phyloP scores from a whole-genome alignment of 2,888 invertebrate species.

The Acronicta psi region DNA sequence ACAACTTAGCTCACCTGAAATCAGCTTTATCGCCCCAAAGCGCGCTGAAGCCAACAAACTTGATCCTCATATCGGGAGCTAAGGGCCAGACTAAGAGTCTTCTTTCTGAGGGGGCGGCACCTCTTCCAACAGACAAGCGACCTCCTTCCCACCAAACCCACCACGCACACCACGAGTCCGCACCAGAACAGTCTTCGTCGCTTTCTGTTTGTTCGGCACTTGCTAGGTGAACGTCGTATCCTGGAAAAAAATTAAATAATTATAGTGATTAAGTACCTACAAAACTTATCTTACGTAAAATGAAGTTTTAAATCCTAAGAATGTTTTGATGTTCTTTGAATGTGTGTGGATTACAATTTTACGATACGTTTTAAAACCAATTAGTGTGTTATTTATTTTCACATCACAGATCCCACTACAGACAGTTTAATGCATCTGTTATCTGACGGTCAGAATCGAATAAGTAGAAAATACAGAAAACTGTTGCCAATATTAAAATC shows the following conservation, averaged over 20 bases:
- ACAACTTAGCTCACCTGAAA: slow-evolving; percentile 85
- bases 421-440: too few species aligned
- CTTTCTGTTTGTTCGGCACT: slow-evolving; percentile 89
- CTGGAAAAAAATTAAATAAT: slow-evolving; percentile 71
- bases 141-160: slow-evolving; percentile 92
- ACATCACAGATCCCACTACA: too few species aligned
- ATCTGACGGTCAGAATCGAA: too few species aligned
- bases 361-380: too few species aligned
- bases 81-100: slow-evolving; percentile 90
- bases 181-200: slow-evolving; percentile 83
- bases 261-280: too few species aligned
- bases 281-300: too few species aligned
- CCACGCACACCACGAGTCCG: slow-evolving; percentile 89
- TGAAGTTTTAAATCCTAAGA: too few species aligned
- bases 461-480: too few species aligned
- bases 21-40: slow-evolving; percentile 91
- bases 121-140: slow-evolving; percentile 88
- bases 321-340: too few species aligned
- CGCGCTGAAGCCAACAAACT: slow-evolving; percentile 90
- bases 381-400: too few species aligned
- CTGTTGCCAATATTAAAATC: too few species aligned
- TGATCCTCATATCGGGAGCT: slow-evolving; percentile 89
- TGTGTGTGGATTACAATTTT: too few species aligned
- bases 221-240: slow-evolving; percentile 90
- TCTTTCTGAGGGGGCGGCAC: slow-evolving; percentile 87